Conservation (phyloP, 2,888 invertebrate genomes). For the Polydrusus tereticollis region DNA sequence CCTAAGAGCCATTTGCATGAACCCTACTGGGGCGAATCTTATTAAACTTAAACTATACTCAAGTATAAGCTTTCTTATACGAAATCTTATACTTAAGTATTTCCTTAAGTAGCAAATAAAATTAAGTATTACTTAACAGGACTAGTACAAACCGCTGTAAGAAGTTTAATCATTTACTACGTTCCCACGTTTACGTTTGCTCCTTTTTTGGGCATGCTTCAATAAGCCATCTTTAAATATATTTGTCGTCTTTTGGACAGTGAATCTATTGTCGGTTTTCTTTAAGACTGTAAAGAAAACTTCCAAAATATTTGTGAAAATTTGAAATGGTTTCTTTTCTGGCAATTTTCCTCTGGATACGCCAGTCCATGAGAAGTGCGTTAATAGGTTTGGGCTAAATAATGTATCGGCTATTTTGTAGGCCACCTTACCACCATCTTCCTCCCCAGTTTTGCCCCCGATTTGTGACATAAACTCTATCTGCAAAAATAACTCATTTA, state of each 20-base stretch:
- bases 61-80: too few relatives aligned
- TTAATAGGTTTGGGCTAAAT: conserved; percentile 44
- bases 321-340: conserved; percentile 48
- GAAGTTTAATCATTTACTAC: not conserved
- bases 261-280: conserved; percentile 48
- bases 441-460: conserved; percentile 43
- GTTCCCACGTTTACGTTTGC: conserved; percentile 42
- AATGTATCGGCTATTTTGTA: conserved; percentile 49
- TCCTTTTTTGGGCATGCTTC: conserved; percentile 51
- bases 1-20: too few relatives aligned
- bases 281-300: conserved; percentile 50
- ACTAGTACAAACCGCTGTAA: too few relatives aligned
- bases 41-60: too few relatives aligned
- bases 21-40: too few relatives aligned
- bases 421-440: conserved; percentile 49
- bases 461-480: conserved; percentile 45
- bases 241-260: conserved; percentile 47
- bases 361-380: conserved; percentile 51
- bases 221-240: conserved; percentile 52
- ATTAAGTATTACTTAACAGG: too few relatives aligned
- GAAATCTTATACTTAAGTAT: too few relatives aligned
- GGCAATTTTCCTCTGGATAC: conserved; percentile 36
- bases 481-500: conserved; percentile 40
- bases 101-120: too few relatives aligned
- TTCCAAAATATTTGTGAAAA: conserved; percentile 44